Evolutionary conservation across 2,888 invertebrate species (phyloP), one percentile per base, ranked within the genome.

Genomic region (Lepas anatifera): DNA sequence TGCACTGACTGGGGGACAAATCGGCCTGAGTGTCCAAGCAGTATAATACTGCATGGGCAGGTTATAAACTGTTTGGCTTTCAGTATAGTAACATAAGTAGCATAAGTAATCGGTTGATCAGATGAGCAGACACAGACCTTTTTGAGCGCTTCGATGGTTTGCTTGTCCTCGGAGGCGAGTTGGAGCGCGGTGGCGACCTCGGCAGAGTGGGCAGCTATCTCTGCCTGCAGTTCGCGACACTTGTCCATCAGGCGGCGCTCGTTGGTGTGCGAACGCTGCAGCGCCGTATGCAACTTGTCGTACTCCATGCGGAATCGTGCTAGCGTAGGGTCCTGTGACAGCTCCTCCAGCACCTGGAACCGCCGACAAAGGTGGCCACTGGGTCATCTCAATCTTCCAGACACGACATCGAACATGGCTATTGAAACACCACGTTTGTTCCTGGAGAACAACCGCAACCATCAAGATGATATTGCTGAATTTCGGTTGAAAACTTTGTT

Each of bases 291-390:
- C 0, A 90, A 81, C 76, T 87, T 87, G 39, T 86, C 86, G 81
- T 87, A 90, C 67, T 89, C 89, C 39, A 84, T 84, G 0, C 85
- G 81, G 77, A 85, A 87, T 68, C 84, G 81, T 70, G 87, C 86
- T 71, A 89, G 79, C 6, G 84, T 85, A 70, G 87, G 86, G 50
- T 85, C 82, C 70, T 82, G 85, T 74, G 87, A 86, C 76, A 90
- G 82, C 75, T 87, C 85, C 2, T 82, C 82, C 66, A 85, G 76
- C 7, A 86, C 83, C 87, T n/a, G n/a, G 16, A 41, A 41, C 41
- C 10, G 41, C 16, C 41, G 10, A 13, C 10, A 41, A 41, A 41
- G 2, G 16, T 41, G 16, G 41, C 41, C 41, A n/a, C n/a, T n/a
- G n/a, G n/a, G n/a, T n/a, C n/a, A n/a, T n/a, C n/a, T n/a, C n/a